Conservation (phyloP, 2,113 vertebrate species). For the Orientallactaga bullata region DNA sequence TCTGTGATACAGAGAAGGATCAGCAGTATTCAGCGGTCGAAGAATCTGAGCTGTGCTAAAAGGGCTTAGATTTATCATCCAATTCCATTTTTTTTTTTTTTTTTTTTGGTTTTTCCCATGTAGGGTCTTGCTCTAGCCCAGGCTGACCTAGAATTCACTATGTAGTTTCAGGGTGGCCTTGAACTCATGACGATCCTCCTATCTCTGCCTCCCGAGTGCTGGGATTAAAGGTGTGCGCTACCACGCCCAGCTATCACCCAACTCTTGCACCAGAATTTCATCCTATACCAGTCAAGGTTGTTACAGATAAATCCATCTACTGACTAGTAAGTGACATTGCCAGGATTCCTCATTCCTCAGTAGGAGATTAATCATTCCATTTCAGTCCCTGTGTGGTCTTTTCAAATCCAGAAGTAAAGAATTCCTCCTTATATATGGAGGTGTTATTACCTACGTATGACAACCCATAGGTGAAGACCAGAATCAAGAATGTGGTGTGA, state of each 20-base stretch:
- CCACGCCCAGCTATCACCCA: neutral
- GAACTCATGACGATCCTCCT: too few species aligned
- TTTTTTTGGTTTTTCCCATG: too few species aligned
- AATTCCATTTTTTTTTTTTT: too few species aligned
- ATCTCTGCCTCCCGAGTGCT: too few species aligned
- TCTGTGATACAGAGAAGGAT: neutral
- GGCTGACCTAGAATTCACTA: too few species aligned
- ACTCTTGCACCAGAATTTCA: neutral
- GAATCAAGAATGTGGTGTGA: conserved; percentile 32
- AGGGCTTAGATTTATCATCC: neutral
- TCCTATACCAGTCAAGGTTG: neutral
- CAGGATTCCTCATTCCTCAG: neutral
- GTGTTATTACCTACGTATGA: neutral
- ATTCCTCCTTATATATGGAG: neutral
- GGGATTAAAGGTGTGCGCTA: too few species aligned
- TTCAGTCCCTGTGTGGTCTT: neutral
- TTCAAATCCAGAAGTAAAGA: conserved; percentile 39
- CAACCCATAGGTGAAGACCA: neutral
- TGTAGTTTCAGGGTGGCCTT: too few species aligned
- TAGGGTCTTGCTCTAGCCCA: too few species aligned
- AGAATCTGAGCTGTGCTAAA: neutral
- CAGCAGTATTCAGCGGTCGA: neutral
- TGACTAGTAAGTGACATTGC: neutral
- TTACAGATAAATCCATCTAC: neutral
- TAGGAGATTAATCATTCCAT: neutral